Evolutionary conservation across 1,140 invertebrate genomes (phyloP).

Genomic region (Colletes latitarsis): DNA sequence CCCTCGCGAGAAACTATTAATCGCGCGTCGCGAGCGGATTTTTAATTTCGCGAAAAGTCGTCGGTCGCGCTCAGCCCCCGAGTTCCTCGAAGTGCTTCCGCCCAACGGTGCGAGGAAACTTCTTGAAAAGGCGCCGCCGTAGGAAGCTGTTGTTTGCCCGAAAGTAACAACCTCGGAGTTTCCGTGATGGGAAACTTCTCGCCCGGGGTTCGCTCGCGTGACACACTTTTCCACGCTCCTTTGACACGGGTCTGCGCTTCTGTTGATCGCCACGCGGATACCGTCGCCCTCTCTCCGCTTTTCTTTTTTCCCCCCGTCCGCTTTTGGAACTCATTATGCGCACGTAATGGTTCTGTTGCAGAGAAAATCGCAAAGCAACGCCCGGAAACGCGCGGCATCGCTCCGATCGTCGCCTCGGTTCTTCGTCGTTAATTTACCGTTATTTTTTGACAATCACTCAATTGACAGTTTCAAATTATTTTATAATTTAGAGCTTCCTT

Average conservation of each 20-base stretch:
- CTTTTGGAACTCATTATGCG: conserved; percentile 52
- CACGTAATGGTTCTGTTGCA: conserved; percentile 55
- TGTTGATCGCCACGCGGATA: conserved; percentile 58
- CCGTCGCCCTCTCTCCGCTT: conserved; percentile 5
- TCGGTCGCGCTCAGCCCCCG: neutral
- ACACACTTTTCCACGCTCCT: conserved; percentile 62
- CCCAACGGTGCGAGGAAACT: neutral
- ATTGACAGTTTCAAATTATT: too few relatives aligned
- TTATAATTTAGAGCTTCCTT: too few relatives aligned
- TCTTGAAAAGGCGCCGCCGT: conserved; percentile 10
- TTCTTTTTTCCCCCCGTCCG: neutral
- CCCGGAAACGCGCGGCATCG: too few relatives aligned
- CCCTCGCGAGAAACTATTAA: conserved; percentile 32
- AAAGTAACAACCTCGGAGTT: conserved; percentile 31
- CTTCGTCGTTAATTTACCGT: too few relatives aligned
- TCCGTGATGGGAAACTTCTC: conserved; percentile 49
- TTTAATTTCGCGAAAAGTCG: conserved; percentile 43
- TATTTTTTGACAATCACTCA: too few relatives aligned
- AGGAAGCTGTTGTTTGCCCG: conserved; percentile 7
- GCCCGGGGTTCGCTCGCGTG: conserved; percentile 53
- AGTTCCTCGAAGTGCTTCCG: conserved; percentile 26
- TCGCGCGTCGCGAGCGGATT: conserved; percentile 17
- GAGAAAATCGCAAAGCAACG: neutral
- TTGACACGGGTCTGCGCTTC: conserved; percentile 55
- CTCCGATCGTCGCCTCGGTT: too few relatives aligned